phyloP scores from a whole-genome alignment of 2,797 vertebrate species.

The Kryptopterus vitreolus region DNA sequence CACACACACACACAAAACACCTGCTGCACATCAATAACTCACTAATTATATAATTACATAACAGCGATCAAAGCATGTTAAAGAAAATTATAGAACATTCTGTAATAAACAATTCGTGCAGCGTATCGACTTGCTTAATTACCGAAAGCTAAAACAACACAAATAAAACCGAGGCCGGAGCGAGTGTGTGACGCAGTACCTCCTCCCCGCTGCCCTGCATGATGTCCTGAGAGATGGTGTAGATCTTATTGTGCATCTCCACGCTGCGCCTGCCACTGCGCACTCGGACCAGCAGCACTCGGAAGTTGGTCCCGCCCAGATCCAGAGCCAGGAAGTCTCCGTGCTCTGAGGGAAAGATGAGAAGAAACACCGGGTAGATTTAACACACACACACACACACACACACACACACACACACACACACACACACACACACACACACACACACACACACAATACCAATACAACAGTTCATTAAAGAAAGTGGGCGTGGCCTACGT shows the following conservation, averaged over 20 bases:
- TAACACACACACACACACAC: neutral
- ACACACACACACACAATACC: no score
- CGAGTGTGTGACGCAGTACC: constrained; percentile 67
- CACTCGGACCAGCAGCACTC: constrained; percentile 88
- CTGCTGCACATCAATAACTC: neutral
- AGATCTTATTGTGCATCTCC: constrained; percentile 98
- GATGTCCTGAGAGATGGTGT: constrained; percentile 84
- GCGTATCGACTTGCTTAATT: neutral
- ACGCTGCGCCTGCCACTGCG: constrained; percentile 79
- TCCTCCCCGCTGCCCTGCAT: constrained; percentile 95
- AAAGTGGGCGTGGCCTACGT: no score
- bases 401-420: neutral
- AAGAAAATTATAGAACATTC: no score
- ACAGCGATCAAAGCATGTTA: no score
- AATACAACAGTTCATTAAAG: no score
- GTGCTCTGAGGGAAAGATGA: constrained; percentile 73
- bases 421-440: no score
- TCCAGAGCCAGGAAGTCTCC: constrained; percentile 94
- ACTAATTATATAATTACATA: neutral
- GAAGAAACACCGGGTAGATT: neutral
- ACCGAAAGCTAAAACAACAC: neutral
- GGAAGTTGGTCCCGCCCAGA: constrained; percentile 93
- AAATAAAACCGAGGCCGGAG: no score
- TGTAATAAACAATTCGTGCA: neutral
- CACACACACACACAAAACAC: neutral